Evolutionary conservation across 1,140 invertebrate genomes (phyloP), one percentile per base, ranked within the genome.

Genomic region (Neodiprion lecontei): DNA sequence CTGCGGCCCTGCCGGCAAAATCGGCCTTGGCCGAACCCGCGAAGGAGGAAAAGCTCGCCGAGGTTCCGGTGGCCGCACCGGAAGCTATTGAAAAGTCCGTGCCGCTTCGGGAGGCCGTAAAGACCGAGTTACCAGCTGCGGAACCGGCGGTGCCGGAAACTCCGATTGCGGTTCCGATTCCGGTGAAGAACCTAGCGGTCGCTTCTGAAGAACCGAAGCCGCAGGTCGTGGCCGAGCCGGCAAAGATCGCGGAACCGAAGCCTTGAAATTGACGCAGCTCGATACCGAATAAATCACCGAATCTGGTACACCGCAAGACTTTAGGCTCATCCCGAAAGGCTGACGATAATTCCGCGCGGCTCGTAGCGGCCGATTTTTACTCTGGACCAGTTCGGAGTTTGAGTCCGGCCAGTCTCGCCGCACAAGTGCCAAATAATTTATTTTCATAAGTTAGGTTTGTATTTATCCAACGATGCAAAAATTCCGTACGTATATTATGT

Each of bases 381-480:
- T 61, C 9, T 61, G 11, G 11, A 12, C 53, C 28, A 40, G 28
- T 40, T 40, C 5, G 28, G 28, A 40, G n/a, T 61, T 61, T 4
- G 53, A 17, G 4, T 12, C 11, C 53, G 53, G 53, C 53, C 53
- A 61, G 53, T 61, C 53, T 61, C 53, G 53, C 53, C 53, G 53
- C n/a, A 61, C 11, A 61, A 61, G 53, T 61, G 53, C 53, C 53
- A 61, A 61, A 61, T 61, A 61, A 61, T 61, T 61, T 61, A 61
- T 61, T 61, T 61, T 61, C 53, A 11, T 61, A 61, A 61, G 53
- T 61, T 61, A 61, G n/a, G 53, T 61, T 40, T 61, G 53, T 61
- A 61, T 61, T 61, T 61, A 61, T 61, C 53, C 9, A 14, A 17
- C 9, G 28, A 40, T 40, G 28, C 28, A 40, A 40, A 61, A 61